These are phyloP conservation scores for Perccottus glenii DNA, from an alignment of 2,113 vertebrate genomes.

Conservation along the genomic window DNA sequence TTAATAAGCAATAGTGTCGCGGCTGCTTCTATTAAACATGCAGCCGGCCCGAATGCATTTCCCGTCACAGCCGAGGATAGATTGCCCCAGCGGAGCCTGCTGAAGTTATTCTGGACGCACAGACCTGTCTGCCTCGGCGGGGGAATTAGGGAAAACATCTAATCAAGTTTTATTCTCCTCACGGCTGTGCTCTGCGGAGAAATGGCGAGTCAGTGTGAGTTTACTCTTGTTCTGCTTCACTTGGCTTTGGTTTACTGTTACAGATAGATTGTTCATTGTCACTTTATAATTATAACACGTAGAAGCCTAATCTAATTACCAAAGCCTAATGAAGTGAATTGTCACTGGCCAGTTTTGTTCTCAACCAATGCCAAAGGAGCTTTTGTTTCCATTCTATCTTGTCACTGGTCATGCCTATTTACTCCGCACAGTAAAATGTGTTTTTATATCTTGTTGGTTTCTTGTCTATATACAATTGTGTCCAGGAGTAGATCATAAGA, in stretches of 20 bases:
- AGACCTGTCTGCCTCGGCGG: constrained; percentile 46
- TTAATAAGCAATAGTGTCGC: constrained; percentile 58
- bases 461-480: too few species aligned
- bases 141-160: constrained; percentile 41
- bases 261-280: too few species aligned
- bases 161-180: constrained; percentile 42
- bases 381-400: too few species aligned
- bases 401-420: too few species aligned
- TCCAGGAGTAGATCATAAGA: too few species aligned
- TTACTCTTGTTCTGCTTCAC: constrained; percentile 16
- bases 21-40: constrained; percentile 39
- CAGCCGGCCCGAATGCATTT: constrained; percentile 42
- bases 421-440: too few species aligned
- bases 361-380: too few species aligned
- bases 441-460: too few species aligned
- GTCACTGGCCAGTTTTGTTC: too few species aligned
- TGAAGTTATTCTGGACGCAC: constrained; percentile 48
- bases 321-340: too few species aligned
- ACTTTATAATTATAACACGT: too few species aligned
- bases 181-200: constrained; percentile 13
- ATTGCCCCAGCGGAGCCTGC: constrained; percentile 23
- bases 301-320: too few species aligned
- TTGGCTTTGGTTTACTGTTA: not conserved
- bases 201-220: constrained; percentile 9
- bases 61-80: constrained; percentile 33